A percentile compares a stretch with the other conserved stretches of the same genome.
Evolutionary conservation across 2,113 vertebrate species (phyloP).

Genomic region (Ptilonorhynchus violaceus): DNA sequence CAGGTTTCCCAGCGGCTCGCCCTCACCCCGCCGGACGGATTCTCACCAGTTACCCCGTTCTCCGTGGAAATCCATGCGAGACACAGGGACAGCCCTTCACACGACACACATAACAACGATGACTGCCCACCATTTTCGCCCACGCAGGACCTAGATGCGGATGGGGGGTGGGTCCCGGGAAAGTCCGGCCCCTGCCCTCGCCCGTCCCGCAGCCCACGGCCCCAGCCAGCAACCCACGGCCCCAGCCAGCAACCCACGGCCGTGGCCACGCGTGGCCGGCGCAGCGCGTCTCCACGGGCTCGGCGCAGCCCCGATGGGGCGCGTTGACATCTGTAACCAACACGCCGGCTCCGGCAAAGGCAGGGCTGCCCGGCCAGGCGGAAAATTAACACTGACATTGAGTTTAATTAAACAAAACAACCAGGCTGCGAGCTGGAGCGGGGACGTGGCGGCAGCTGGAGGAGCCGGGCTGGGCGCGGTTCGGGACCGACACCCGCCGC

Average conservation of each 20-base stretch:
- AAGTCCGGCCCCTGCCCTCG: neutral
- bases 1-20: accelerated
- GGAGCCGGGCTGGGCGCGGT: neutral
- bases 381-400: conserved; percentile 73
- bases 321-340: conserved; percentile 61
- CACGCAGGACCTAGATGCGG: neutral
- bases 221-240: neutral
- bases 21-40: accelerated
- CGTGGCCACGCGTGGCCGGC: neutral
- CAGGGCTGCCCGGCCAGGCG: conserved; percentile 61
- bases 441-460: conserved; percentile 33
- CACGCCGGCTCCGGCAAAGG: conserved; percentile 53
- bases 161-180: accelerated
- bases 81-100: neutral
- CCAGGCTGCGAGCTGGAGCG: conserved; percentile 19
- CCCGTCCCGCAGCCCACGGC: neutral
- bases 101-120: accelerated
- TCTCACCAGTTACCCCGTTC: neutral
- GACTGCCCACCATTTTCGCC: neutral
- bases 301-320: conserved; percentile 27
- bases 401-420: conserved; percentile 76
- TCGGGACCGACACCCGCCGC: neutral
- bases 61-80: neutral
- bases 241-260: neutral
- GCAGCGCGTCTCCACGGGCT: neutral